These are phyloP conservation scores for Cheiracanthium punctorium DNA, from an alignment of 2,888 invertebrate genomes.

Conservation along the genomic window DNA sequence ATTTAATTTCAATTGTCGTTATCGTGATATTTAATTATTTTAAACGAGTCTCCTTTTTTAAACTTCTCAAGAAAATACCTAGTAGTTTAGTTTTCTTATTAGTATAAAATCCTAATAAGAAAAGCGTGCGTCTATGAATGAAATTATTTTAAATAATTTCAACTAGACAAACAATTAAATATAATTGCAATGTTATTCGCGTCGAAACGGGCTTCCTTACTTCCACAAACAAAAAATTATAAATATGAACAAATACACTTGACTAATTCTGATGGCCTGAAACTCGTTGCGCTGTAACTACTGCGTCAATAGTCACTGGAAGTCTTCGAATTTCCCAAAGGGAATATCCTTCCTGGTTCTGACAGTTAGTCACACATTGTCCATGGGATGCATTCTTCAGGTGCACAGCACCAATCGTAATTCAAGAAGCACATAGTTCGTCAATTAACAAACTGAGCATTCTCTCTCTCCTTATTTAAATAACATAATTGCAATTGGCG, in stretches of 20 bases:
- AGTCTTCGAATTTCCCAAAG: not conserved
- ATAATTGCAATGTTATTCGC: not conserved
- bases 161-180: conserved; percentile 18
- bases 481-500: not conserved
- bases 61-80: too few relatives aligned
- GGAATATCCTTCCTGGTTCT: not conserved
- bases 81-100: too few relatives aligned
- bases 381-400: not conserved
- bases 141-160: conserved; percentile 40
- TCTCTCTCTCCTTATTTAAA: not conserved
- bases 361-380: not conserved
- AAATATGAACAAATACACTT: conserved; percentile 40
- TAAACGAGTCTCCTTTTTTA: too few relatives aligned
- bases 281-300: conserved; percentile 22
- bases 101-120: too few relatives aligned
- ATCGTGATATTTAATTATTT: too few relatives aligned
- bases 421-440: not conserved
- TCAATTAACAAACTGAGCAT: not conserved
- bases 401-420: conserved; percentile 8
- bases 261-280: conserved; percentile 52
- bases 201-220: not conserved
- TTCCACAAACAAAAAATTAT: conserved; percentile 31
- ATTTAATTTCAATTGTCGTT: too few relatives aligned
- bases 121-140: conserved; percentile 27
- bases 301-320: not conserved